Conservation (phyloP, 2,797 vertebrate species). For the Apogon hyalosoma region DNA sequence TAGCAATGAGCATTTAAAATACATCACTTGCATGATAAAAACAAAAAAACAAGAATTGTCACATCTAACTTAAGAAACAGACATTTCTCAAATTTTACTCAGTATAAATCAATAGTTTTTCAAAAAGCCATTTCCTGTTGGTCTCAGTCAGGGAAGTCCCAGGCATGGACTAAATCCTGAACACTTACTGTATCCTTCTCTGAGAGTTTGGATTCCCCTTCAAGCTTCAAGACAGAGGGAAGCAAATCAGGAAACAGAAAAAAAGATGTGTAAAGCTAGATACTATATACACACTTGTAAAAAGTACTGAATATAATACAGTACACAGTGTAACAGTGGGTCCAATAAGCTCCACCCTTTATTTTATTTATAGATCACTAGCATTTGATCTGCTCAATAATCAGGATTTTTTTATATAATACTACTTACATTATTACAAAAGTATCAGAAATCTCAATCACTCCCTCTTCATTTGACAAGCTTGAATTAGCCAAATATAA, state of each 20-base stretch:
- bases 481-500: background rate
- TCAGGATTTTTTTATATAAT: background rate
- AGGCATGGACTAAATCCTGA: slow-evolving; percentile 31
- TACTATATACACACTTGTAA: slow-evolving; percentile 1
- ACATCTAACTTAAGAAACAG: background rate
- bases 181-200: slow-evolving; percentile 18
- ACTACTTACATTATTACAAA: background rate
- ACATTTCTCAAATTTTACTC: slow-evolving; percentile 14
- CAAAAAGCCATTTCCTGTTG: slow-evolving; percentile 48
- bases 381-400: background rate
- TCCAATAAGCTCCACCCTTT: no score
- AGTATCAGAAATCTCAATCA: background rate
- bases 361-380: background rate
- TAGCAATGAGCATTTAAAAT: slow-evolving; percentile 1
- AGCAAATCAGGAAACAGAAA: slow-evolving; percentile 13
- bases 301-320: slow-evolving; percentile 4
- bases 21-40: slow-evolving; percentile 3
- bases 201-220: slow-evolving; percentile 28
- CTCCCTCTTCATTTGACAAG: background rate
- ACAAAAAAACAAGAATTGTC: background rate
- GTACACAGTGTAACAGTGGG: background rate
- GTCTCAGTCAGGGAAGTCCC: slow-evolving; percentile 41
- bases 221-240: slow-evolving; percentile 25
- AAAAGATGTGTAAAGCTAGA: slow-evolving; percentile 6
- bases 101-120: slow-evolving; percentile 42